Conservation (phyloP, 2,113 vertebrate species). For the Odocoileus hemionus region DNA sequence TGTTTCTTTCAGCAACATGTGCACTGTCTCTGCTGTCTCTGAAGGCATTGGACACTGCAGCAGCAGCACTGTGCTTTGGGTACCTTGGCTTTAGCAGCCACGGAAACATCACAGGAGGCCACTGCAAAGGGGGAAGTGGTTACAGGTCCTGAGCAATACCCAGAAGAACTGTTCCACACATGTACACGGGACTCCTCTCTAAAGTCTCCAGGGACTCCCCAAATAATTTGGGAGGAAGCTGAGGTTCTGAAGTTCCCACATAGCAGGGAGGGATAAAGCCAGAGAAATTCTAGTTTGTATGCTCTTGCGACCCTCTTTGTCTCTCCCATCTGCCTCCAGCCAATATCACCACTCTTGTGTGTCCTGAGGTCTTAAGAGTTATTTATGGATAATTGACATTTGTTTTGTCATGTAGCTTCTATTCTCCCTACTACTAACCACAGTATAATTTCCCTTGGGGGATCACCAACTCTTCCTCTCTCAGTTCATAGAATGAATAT, state of each 20-base stretch:
- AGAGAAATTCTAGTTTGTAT: background rate
- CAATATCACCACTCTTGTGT: background rate
- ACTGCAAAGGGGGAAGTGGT: background rate
- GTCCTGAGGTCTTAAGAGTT: background rate
- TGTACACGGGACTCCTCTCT: background rate
- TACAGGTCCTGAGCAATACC: background rate
- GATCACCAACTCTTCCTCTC: background rate
- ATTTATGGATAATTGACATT: background rate
- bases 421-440: background rate
- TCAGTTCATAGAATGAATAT: background rate
- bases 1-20: background rate
- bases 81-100: background rate
- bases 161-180: background rate
- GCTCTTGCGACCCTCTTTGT: background rate
- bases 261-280: background rate
- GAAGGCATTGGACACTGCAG: background rate
- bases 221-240: background rate
- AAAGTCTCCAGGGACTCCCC: background rate
- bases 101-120: background rate
- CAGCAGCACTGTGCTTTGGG: too few species aligned
- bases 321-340: background rate
- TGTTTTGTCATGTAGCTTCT: background rate
- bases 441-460: background rate
- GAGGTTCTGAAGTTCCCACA: background rate
- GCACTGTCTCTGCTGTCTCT: background rate